Conservation (phyloP, 2,113 vertebrate genomes). For the sheep (Ovis aries) region ARS-UI_Ramb_v3.0 NC_056054.1:16310501-16311000, state of each 20-base stretch:
- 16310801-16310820: not conserved
- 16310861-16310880: not conserved
- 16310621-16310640: not conserved
- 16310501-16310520: not conserved
- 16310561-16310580: not conserved
- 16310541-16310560: not conserved
- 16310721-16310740: not conserved
- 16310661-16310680: not conserved
- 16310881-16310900: not conserved
- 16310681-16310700: not conserved
- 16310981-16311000: not conserved
- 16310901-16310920: not conserved
- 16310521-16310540: not conserved
- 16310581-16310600: not conserved
- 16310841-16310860: not conserved
- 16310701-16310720: not conserved
- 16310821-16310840: not conserved
- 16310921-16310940: not conserved
- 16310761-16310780: not conserved
- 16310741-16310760: too few relatives aligned
- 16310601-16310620: not conserved
- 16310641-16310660: not conserved
- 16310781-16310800: not conserved
- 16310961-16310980: not conserved
- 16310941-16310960: not conserved